Base-by-base conservation (phyloP, 1,140 invertebrate genomes). In the Caenorhabditis latens region DNA sequence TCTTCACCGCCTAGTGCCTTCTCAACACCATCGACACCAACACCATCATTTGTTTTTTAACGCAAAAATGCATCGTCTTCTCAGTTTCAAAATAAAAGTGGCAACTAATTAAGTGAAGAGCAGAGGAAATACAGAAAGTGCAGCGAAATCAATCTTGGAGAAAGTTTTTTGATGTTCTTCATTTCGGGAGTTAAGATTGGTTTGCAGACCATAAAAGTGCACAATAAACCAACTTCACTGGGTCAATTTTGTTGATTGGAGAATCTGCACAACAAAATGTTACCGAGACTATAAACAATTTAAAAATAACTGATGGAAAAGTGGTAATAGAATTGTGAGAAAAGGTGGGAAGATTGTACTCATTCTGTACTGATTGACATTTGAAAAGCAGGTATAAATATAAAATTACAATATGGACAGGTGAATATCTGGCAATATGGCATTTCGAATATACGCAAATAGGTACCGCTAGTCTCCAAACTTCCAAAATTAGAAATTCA, bases 31-130 rank as follows among this genome's bases (percentile, higher is more conserved):
- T 46, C 71, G 53, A 53, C 43, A 43, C 65, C 65, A 79, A 50
- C 63, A 67, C 63, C 46, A 79, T 79, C 43, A 79, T 79, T 79
- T 50, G 71, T 50, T 79, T 79, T 79, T 79, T 50, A 79, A 46
- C 67, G 67, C 24, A 50, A 53, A 79, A 79, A 46, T 71, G 14
- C 65, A 53, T 46, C n/a, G 65, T 4, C 65, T 19, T 21, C 19
- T 71, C 40, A 32, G 19, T 24, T 50, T 46, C 46, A 7, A 53
- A 79, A 79, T 53, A 43, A 50, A 50, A 79, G n/a, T 21, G 46
- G 71, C 71, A 79, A 24, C 46, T 50, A 79, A 50, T 79, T 79
- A 50, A 50, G 46, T 21, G n/a, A 53, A 79, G 13, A 79, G 46
- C 46, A 50, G 24, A 79, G 71, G 71, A 53, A 71, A n/a, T 71